Base-by-base conservation (phyloP, 2,113 vertebrate species). In the Cricetomys ansorgei region DNA sequence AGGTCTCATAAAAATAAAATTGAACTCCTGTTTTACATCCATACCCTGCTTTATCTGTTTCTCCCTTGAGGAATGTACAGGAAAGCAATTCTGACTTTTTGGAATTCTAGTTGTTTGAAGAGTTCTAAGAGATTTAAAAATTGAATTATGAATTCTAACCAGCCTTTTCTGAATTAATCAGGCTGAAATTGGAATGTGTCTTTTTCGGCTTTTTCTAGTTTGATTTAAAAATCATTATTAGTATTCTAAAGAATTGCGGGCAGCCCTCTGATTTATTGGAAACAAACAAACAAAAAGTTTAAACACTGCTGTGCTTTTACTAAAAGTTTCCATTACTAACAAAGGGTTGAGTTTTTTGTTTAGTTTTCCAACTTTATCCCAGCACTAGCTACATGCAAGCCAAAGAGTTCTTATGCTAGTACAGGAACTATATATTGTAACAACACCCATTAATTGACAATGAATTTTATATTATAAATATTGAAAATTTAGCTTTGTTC, bases 51-150 rank as follows among this genome's bases (percentile, higher is more conserved):
- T 88, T 85, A 4, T 89, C 10, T 72, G 7, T 72, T 94, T 40
- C 2, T 89, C n/a, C 67, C 88, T 88, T 23, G 7, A 89, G 16
- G 8, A 91, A 95, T 91, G 7, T 4, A 53, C 45, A 86, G 45
- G 45, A 81, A 96, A 94, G 37, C 92, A 87, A 92, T 87, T 91
- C 57, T 17, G 79, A 29, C 59, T 94, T 69, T 55, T 87, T 92
- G 15, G 43, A 92, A 94, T 83, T 96, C n/a, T 45, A 86, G 37
- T 55, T 94, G 16, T 72, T 93, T 97, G 70, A 73, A 79, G 21
- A 90, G 43, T 95, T 77, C 7, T 90, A 87, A 79, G 70, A 67
- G 43, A 27, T 86, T 92, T 37, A 53, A 48, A 81, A 73, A 55
- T 48, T 84, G 2, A 45, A 57, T 69, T 93, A 53, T 59, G 45